These are phyloP conservation scores for Alca torda DNA, from an alignment of 2,797 vertebrate genomes.

Conservation along the genomic window DNA sequence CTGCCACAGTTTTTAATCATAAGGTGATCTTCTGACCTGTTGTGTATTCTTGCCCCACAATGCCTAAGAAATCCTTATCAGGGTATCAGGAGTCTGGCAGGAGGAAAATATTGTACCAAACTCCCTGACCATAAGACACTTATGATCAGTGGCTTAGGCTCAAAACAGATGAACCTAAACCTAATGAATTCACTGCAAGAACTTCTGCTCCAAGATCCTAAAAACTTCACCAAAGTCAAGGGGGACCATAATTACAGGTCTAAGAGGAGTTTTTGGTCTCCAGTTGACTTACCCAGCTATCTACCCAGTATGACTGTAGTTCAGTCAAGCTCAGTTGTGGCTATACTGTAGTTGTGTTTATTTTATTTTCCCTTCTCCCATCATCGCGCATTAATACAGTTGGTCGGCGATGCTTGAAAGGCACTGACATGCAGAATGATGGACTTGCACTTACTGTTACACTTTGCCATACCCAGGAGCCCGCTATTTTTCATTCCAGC, in stretches of 20 bases:
- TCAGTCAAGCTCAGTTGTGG: not conserved
- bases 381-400: not conserved
- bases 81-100: not conserved
- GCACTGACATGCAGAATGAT: not conserved
- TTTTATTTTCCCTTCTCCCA: not conserved
- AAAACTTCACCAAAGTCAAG: not conserved
- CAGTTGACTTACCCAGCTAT: not conserved
- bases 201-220: not conserved
- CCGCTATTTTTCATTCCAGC: not conserved
- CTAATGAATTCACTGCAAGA: not conserved
- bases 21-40: not conserved
- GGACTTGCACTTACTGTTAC: not conserved
- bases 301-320: not conserved
- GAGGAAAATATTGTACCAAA: not conserved
- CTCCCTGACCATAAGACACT: not conserved
- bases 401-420: not conserved
- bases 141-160: not conserved
- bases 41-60: not conserved
- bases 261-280: not conserved
- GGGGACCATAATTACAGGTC: not conserved
- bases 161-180: not conserved
- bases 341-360: not conserved
- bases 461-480: not conserved
- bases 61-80: not conserved
- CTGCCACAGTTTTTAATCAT: not conserved